Evolutionary conservation across 2,113 vertebrate genomes (phyloP), one percentile per base, ranked within the genome.

Genomic region (Oncorhynchus nerka): DNA sequence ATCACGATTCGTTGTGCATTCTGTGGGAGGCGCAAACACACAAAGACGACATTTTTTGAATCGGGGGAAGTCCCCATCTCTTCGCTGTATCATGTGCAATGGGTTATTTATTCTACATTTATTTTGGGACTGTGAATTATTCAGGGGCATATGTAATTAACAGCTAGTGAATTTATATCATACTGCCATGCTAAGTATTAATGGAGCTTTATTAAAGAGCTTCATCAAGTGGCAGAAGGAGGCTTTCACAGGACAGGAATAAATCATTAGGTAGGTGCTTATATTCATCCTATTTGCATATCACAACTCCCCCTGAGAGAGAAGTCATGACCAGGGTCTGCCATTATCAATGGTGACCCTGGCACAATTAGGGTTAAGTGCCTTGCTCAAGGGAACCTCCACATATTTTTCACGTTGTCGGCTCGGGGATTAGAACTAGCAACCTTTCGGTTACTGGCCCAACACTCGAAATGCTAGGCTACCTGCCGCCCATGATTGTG

Each of bases 1-100:
- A 92, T 90, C 92, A 91, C 92, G 93, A 93, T 87, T 83, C 84
- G 91, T 75, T 85, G 85, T 84, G 87, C 85, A 82, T 89, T 88
- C 87, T 84, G 78, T 83, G 84, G 85, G 85, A 90, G 88, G 86
- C 32, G 75, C 77, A 90, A 85, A 87, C 89, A 91, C 92, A 92
- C 90, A 61, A 68, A 80, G 83, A 79, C 4, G 4, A 5, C 76
- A 73, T 73, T 55, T 73, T 79, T 76, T 74, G 61, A 85, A 83
- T 83, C 71, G 82, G 76, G 80, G 70, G 2, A 45, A 45, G 70
- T 26, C 24, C 16, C 15, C 5, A 70, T 30, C 59, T 55, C 4
- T 9, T 64, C 22, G n/a, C 28, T 48, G n/a, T 73, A 30, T 65
- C 59, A 55, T 75, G 69, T 55, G 24, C 16, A 15, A 55, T 22